Evolutionary conservation across 2,888 invertebrate genomes (phyloP).

Genomic region (Troides aeacus): DNA sequence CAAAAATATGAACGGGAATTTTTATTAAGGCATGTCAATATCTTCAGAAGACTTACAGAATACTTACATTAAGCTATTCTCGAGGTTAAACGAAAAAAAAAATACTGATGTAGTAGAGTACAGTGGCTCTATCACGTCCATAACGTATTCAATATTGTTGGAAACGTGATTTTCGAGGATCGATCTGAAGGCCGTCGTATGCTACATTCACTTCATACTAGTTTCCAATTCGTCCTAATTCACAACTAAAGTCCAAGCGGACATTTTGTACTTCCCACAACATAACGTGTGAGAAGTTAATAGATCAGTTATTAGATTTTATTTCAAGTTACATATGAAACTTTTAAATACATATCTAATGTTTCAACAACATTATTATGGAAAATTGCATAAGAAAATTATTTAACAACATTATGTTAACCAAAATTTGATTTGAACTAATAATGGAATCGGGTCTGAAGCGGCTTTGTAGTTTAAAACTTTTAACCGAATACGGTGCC

Average conservation of each 20-base stretch:
- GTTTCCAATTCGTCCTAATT: slow-evolving; percentile 13
- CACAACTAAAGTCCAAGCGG: neutral
- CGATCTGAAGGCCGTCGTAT: slow-evolving; percentile 3
- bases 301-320: no score
- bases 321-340: no score
- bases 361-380: neutral
- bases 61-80: no score
- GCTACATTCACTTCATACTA: slow-evolving; percentile 6
- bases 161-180: neutral
- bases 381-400: no score
- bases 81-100: no score
- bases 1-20: neutral
- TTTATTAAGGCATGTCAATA: no score
- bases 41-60: no score
- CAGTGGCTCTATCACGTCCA: neutral
- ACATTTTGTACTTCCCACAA: neutral
- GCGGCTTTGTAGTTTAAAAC: neutral
- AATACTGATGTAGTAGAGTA: neutral
- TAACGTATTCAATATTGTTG: neutral
- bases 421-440: no score
- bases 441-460: neutral
- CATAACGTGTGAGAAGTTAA: neutral
- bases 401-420: no score
- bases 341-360: neutral
- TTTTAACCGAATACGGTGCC: neutral